A percentile compares a stretch with the other conserved stretches of the same genome.
These are phyloP conservation scores for Panthera uncia DNA, from an alignment of 2,113 vertebrate genomes.

Conservation along the genomic window DNA sequence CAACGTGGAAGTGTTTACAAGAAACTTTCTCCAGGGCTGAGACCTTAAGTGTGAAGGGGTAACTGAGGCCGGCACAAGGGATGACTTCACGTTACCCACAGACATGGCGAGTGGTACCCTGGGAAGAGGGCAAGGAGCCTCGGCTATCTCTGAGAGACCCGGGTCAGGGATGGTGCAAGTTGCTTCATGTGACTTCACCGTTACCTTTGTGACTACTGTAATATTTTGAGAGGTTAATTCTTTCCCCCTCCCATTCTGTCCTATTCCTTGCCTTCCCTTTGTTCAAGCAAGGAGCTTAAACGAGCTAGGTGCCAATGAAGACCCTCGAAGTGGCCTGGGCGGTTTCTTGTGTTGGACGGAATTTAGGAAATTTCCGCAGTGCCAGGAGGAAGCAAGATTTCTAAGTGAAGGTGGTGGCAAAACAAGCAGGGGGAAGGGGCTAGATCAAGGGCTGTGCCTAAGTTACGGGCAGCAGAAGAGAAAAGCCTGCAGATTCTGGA, in stretches of 20 bases:
- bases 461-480: background rate
- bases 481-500: background rate
- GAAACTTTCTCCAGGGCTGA: background rate
- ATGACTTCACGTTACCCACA: background rate
- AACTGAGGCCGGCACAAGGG: background rate
- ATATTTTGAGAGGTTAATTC: background rate
- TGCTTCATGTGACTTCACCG: background rate
- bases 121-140: background rate
- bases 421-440: background rate
- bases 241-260: background rate
- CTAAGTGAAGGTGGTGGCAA: background rate
- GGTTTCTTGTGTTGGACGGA: background rate
- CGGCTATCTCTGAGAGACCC: background rate
- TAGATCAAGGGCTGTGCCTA: background rate
- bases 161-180: background rate
- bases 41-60: background rate
- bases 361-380: background rate
- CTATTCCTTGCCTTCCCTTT: background rate
- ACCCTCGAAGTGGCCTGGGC: background rate
- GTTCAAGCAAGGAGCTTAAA: background rate
- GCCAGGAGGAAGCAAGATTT: background rate
- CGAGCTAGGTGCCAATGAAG: background rate
- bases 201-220: background rate
- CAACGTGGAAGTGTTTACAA: background rate
- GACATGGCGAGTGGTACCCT: background rate